These are phyloP conservation scores for Siniperca chuatsi DNA, from an alignment of 2,113 vertebrate species.

Conservation along the genomic window DNA sequence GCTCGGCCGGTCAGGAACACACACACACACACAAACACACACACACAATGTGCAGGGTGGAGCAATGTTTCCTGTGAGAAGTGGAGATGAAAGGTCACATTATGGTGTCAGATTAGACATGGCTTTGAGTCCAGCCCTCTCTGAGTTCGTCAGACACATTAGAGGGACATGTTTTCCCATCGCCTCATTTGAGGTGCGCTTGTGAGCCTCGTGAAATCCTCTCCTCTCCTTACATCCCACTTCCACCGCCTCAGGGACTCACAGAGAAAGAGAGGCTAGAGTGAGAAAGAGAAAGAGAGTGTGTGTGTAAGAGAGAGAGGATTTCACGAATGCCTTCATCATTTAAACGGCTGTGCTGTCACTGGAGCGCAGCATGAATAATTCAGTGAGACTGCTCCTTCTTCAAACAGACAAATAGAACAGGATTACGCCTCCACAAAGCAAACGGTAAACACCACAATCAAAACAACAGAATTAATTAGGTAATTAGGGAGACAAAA, in stretches of 20 bases:
- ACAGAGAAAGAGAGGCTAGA: constrained; percentile 60
- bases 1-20: constrained; percentile 26
- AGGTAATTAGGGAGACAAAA: constrained; percentile 88
- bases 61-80: constrained; percentile 68
- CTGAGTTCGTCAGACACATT: constrained; percentile 68
- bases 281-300: constrained; percentile 61
- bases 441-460: constrained; percentile 86
- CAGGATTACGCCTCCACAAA: constrained; percentile 85
- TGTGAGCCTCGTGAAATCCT: constrained; percentile 76
- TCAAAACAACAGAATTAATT: constrained; percentile 88
- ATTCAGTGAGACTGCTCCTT: constrained; percentile 85
- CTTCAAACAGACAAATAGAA: constrained; percentile 89
- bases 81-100: constrained; percentile 78
- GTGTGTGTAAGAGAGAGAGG: constrained; percentile 62
- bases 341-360: constrained; percentile 86
- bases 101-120: constrained; percentile 70
- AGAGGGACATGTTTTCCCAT: constrained; percentile 74
- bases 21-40: constrained; percentile 24
- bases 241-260: constrained; percentile 74
- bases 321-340: constrained; percentile 85
- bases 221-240: constrained; percentile 73
- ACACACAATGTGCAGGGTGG: constrained; percentile 40
- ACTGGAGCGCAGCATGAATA: constrained; percentile 84
- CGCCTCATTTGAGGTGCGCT: constrained; percentile 77
- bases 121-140: constrained; percentile 64